Evolutionary conservation across 2,113 vertebrate genomes (phyloP).

Genomic region (Merops nubicus): DNA sequence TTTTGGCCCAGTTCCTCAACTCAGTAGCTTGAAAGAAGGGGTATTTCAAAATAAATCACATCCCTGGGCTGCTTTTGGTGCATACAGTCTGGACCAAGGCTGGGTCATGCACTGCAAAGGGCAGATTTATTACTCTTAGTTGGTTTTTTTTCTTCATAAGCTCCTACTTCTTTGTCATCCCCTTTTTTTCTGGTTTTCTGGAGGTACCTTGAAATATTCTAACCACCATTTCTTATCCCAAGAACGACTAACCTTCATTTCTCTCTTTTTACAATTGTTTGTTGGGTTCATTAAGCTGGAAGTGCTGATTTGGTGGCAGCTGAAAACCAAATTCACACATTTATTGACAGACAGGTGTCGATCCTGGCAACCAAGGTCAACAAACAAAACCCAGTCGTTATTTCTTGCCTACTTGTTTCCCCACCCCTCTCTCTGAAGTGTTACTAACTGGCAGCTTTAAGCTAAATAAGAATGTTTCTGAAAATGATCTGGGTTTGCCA

Average conservation of each 20-base stretch:
- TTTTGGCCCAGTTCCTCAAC: conserved; percentile 57
- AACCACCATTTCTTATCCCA: neutral
- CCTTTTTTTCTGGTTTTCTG: conserved; percentile 50
- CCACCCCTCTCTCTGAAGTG: neutral
- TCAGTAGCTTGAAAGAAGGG: neutral
- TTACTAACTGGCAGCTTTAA: conserved; percentile 22
- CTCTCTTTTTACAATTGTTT: neutral
- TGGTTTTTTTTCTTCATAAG: neutral
- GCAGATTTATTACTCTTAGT: neutral
- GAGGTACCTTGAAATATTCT: neutral
- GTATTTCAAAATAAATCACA: conserved; percentile 14
- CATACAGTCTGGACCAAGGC: neutral
- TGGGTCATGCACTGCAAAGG: neutral
- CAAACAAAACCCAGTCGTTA: neutral
- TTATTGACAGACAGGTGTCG: neutral
- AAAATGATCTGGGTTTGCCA: neutral
- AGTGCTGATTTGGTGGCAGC: neutral
- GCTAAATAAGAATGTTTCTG: neutral
- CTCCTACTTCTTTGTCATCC: neutral
- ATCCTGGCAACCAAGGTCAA: conserved; percentile 18
- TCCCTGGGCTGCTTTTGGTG: neutral
- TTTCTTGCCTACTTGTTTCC: neutral
- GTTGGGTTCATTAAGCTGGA: neutral
- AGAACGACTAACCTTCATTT: neutral
- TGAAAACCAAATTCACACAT: conserved; percentile 1